A percentile compares a stretch with the other conserved stretches of the same genome.
phyloP scores from a whole-genome alignment of 2,888 invertebrate species.

The Euplexia lucipara region DNA sequence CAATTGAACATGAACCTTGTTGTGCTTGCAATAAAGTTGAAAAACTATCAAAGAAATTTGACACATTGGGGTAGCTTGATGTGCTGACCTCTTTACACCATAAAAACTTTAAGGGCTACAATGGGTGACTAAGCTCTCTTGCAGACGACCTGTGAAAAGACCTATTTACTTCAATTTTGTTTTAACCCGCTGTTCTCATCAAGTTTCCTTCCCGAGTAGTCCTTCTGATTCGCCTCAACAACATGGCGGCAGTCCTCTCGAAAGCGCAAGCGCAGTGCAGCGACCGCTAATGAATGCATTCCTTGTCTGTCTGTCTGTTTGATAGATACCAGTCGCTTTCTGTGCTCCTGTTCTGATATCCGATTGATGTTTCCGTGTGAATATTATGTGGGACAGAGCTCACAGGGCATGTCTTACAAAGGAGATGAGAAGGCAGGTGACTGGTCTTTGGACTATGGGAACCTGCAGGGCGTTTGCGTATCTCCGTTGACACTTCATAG shows the following conservation, averaged over 20 bases:
- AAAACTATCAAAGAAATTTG: no score
- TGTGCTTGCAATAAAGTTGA: no score
- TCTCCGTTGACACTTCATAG: no score
- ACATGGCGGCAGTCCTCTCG: conserved; percentile 59
- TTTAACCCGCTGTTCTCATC: background rate
- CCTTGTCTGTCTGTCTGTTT: conserved; percentile 68
- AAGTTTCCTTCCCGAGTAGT: background rate
- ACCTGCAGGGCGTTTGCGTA: no score
- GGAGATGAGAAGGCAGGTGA: conserved; percentile 5
- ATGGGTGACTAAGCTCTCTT: no score
- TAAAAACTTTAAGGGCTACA: no score
- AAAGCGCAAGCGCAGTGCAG: conserved; percentile 69
- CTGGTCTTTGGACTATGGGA: background rate
- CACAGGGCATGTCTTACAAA: conserved; percentile 1
- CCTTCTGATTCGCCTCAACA: conserved; percentile 32
- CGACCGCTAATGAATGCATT: conserved; percentile 73
- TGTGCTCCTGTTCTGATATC: conserved; percentile 52
- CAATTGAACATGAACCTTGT: no score
- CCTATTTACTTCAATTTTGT: background rate
- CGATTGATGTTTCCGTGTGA: conserved; percentile 66
- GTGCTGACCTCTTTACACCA: no score
- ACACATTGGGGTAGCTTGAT: no score
- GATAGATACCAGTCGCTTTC: conserved; percentile 65
- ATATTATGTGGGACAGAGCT: conserved; percentile 41
- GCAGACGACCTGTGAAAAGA: no score